Base-by-base conservation (phyloP, 1,140 invertebrate genomes). In the Neuroterus valhalla region DNA sequence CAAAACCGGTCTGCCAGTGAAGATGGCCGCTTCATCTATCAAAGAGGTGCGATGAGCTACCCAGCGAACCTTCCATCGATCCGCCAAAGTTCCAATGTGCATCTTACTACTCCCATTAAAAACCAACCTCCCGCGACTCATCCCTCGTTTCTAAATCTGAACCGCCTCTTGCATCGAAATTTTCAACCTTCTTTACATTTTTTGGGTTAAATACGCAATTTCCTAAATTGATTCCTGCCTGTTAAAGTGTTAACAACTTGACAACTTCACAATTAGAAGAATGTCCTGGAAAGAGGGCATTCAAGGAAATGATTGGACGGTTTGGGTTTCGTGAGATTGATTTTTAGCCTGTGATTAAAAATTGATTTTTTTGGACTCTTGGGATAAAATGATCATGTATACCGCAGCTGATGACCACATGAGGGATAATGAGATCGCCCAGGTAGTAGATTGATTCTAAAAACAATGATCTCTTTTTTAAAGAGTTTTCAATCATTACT, bases 351-450 rank as follows among this genome's bases (percentile, higher is more conserved):
- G 31, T 38, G 31, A 38, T 38, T 45, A 68, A 26, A 26, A 52
- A n/a, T 17, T 31, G 15, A 21, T 5, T 70, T 71, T 52, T 52
- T n/a, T 67, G 26, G 43, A 66, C 76, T 77, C 76, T 79, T 50
- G 72, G 66, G 68, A 45, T 5, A 84, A 79, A 73, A 90, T 89
- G 88, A 89, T 89, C 69, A 89, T 90, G 88, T 90, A 90, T 71
- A 90, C 89, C 3, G 87, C 89, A 4, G 88, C 88, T 5, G 89
- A 90, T 26, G 89, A 90, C 77, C 88, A 85, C 78, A 88, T 89
- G 82, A 85, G 86, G 43, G 89, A 89, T 72, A 90, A 85, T 66
- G 89, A 90, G 75, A 90, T 90, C 70, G 89, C 89, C 77, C 89
- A 90, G 89, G 89, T 90, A 88, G 66, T 71, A 0, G 52, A 19